Conservation (phyloP, 1,140 invertebrate species). For the Brachionus calyciflorus region DNA sequence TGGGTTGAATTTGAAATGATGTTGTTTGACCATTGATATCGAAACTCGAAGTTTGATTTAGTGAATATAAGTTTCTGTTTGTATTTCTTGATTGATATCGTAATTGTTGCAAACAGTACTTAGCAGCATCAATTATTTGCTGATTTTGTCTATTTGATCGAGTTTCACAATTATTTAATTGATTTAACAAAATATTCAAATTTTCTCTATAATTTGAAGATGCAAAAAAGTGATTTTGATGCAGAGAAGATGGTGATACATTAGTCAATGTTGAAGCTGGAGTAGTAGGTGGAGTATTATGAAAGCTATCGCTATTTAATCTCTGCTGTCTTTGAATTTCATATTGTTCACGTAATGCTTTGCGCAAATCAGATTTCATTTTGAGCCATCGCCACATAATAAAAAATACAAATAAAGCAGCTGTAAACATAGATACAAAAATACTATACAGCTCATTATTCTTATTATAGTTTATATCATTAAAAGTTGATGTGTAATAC, state of each 20-base stretch:
- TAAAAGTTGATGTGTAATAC: not conserved
- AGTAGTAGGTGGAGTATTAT: not conserved
- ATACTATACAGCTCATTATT: conserved; percentile 31
- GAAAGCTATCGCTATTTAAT: not conserved
- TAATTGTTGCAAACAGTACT: conserved; percentile 16
- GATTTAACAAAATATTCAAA: not conserved
- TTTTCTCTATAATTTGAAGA: not conserved
- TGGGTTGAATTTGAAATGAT: not conserved
- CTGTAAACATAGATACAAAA: conserved; percentile 36
- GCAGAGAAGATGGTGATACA: not conserved
- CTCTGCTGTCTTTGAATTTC: not conserved
- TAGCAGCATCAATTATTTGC: not conserved
- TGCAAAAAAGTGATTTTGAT: conserved; percentile 30
- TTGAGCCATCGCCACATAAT: conserved; percentile 39
- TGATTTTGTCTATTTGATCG: not conserved
- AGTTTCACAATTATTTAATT: not conserved
- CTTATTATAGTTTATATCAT: not conserved
- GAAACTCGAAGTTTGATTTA: not conserved
- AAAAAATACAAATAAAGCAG: conserved; percentile 37
- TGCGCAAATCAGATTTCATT: conserved; percentile 43
- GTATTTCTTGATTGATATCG: not conserved
- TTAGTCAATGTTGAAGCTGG: conserved; percentile 1
- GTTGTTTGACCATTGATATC: not conserved
- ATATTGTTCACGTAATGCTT: conserved; percentile 8
- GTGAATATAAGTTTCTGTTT: not conserved